Evolutionary conservation across 1,140 invertebrate genomes (phyloP), one percentile per base, ranked within the genome.

Genomic region (Condylostylus longicornis): DNA sequence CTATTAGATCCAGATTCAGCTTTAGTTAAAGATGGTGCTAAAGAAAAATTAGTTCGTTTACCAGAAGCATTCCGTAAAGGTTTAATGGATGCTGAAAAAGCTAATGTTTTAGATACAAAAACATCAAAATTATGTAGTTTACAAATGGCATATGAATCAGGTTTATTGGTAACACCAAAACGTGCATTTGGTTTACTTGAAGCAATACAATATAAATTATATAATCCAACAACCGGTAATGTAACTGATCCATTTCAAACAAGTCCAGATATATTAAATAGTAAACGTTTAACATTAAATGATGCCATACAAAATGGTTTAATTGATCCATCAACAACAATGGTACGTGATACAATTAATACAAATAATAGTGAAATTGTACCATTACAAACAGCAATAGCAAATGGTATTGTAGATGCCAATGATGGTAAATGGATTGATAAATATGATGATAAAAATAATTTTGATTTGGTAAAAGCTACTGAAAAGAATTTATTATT

Each of bases 1-100:
- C 72, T 84, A 21, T 75, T 96, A 31, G 84, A 94, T 66, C 75
- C 85, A 1, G 76, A 87, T 57, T 84, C 85, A 7, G 85, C 82
- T 20, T 62, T 90, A 37, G 75, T 93, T 27, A 91, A 90, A 70
- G 86, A 91, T 65, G 72, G 75, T 41, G 71, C 77, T 44, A 84
- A 83, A 51, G 77, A 77, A 48, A 77, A 79, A 50, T 61, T 91
- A 38, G 69, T 89, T 7, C 86, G 83, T 50, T 66, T 94, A 37
- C 74, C 78, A 17, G 85, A 90, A 54, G 87, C 83, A 12, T 85
- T 84, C 62, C 70, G 81, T 28, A 79, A 79, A 55, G 87, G 84
- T 15, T 63, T 91, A 12, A 79, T 91, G 64, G 87, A 94, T 59
- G 72, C 79, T 13, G 82, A 87, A 35, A 87, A 86, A 44, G 77